phyloP scores from a whole-genome alignment of 2,888 invertebrate genomes.

The Tenthredo mesomela region DNA sequence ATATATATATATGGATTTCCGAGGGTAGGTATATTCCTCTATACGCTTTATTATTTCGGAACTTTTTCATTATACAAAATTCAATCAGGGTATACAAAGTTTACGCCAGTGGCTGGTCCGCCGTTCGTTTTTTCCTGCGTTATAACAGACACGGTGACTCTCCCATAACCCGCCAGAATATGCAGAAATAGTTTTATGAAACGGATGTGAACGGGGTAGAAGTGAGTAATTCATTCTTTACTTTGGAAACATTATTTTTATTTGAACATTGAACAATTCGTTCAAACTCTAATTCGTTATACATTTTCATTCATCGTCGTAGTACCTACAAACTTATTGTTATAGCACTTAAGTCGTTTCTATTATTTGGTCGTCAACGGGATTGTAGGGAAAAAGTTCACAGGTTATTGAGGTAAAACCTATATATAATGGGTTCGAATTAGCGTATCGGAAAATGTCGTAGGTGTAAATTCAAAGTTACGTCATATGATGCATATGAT shows the following conservation, averaged over 20 bases:
- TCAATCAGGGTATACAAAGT: slow-evolving; percentile 5
- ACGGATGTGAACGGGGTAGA: neutral
- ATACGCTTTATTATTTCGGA: slow-evolving; percentile 14
- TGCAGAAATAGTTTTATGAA: neutral
- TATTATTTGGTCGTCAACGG: neutral
- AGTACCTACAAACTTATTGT: neutral
- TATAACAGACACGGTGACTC: neutral
- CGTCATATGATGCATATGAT: neutral
- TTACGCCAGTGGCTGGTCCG: neutral
- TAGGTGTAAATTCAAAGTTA: no score
- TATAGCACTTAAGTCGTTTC: neutral
- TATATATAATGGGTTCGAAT: neutral
- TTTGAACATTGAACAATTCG: no score
- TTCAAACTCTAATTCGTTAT: neutral
- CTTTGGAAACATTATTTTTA: neutral
- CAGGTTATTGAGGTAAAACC: neutral
- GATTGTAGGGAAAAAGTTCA: neutral
- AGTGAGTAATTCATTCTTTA: neutral
- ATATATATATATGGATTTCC: neutral
- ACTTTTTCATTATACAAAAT: slow-evolving; percentile 36
- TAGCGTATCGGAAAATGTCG: neutral
- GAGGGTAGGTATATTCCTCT: neutral
- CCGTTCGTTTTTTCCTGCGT: neutral
- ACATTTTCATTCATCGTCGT: neutral
- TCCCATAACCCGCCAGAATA: neutral